Evolutionary conservation across 2,113 vertebrate species (phyloP).

Genomic region (Zingel zingel): DNA sequence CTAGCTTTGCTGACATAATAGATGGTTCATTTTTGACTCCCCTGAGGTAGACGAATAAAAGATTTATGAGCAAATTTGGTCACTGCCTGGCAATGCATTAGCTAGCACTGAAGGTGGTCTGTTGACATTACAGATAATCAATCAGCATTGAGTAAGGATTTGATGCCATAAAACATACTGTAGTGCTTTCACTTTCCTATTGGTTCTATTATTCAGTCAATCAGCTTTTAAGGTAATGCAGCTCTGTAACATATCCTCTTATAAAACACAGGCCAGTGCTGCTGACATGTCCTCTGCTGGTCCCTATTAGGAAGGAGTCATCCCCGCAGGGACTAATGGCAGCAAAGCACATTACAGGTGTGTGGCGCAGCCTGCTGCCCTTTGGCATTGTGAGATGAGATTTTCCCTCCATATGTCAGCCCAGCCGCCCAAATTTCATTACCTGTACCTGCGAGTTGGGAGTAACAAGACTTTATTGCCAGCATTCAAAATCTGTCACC

Average conservation of each 20-base stretch:
- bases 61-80: slow-evolving; percentile 62
- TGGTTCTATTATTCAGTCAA: slow-evolving; percentile 43
- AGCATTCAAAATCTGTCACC: slow-evolving; percentile 57
- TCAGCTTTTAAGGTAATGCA: slow-evolving; percentile 12
- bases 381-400: slow-evolving; percentile 58
- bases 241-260: slow-evolving; percentile 9
- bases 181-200: slow-evolving; percentile 43
- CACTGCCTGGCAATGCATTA: slow-evolving; percentile 32
- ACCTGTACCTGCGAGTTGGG: slow-evolving; percentile 60
- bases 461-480: slow-evolving; percentile 67
- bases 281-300: slow-evolving; percentile 45
- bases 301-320: slow-evolving; percentile 33
- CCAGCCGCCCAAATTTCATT: slow-evolving; percentile 59
- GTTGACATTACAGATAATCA: slow-evolving; percentile 61
- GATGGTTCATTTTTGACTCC: slow-evolving; percentile 59
- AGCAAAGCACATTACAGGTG: slow-evolving; percentile 58
- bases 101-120: slow-evolving; percentile 30
- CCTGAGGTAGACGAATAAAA: slow-evolving; percentile 50
- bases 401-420: slow-evolving; percentile 47
- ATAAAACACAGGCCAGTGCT: slow-evolving; percentile 42
- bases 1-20: slow-evolving; percentile 58
- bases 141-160: slow-evolving; percentile 54
- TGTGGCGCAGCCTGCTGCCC: slow-evolving; percentile 49
- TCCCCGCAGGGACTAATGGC: slow-evolving; percentile 19
- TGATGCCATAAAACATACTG: slow-evolving; percentile 45